Base-by-base conservation (phyloP, 2,888 invertebrate species). In the Fragum fragum region DNA sequence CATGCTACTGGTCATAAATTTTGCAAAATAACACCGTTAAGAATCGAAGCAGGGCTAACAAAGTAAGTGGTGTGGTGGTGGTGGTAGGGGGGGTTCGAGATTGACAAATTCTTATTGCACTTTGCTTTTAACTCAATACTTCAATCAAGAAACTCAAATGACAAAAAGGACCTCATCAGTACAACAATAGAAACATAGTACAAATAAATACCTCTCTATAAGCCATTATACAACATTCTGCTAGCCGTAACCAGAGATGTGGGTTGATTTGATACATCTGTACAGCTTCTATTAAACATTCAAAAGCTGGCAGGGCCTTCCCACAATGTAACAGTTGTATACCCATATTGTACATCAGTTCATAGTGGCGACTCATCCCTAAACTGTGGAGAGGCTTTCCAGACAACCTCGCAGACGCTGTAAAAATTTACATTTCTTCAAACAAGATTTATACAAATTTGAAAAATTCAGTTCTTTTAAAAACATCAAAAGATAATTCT, bases 191-290 rank as follows among this genome's bases (percentile, higher is more conserved):
- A n/a, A n/a, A n/a, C n/a, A n/a, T n/a, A n/a, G n/a, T n/a, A n/a
- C n/a, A n/a, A n/a, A n/a, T n/a, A n/a, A 78, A 36, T 85, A 94
- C 94, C 88, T 92, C 91, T 85, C 91, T 90, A 84, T 93, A 87
- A 11, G 89, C 89, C 91, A 92, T 93, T 47, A 94, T 92, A 81
- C 94, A 94, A 92, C 98, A 98, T 95, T 99, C 99, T 0, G 99
- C 98, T 90, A 99, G 95, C 90, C 99, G 96, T 77, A 98, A 95
- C 99, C 99, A 99, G 55, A 99, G 96, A 76, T 97, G 96, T 3
- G 98, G 97, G 94, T 98, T 98, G 89, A 97, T 97, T 83, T 97
- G 97, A 91, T 97, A 97, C 78, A 97, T 96, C 85, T 98, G 96
- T 0, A 98, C 96, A 1, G 97, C 97, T 94, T 98, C 97, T 18